These are phyloP conservation scores for Poecile montanus DNA, from an alignment of 2,797 vertebrate species.

Conservation along the genomic window DNA sequence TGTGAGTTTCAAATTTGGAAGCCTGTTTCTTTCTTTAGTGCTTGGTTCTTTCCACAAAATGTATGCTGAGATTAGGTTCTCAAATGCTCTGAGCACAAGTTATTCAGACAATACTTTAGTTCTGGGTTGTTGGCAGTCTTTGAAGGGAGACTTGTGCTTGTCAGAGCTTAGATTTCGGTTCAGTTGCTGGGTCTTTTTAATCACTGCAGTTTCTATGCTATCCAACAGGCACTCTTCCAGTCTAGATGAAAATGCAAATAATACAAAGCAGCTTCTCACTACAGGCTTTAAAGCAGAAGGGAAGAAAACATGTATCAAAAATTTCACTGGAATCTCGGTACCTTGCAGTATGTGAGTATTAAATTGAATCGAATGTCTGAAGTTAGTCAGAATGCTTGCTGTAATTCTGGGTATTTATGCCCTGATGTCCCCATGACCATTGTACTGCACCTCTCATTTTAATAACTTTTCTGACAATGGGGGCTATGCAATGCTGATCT, in stretches of 20 bases:
- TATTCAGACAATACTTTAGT: conserved; percentile 39
- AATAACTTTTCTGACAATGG: conserved; percentile 7
- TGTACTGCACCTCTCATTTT: conserved; percentile 4
- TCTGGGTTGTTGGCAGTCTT: conserved; percentile 27
- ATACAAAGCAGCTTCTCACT: conserved; percentile 39
- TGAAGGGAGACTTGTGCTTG: conserved; percentile 46
- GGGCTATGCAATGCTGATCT: background rate
- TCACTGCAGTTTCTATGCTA: conserved; percentile 10
- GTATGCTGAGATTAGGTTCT: conserved; percentile 15
- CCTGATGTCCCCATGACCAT: background rate
- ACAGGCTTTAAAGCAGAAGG: background rate
- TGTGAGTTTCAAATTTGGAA: background rate
- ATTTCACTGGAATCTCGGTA: background rate
- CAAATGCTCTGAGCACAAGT: background rate
- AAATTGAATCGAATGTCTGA: background rate
- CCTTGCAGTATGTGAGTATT: background rate
- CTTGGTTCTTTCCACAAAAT: background rate
- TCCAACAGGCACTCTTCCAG: conserved; percentile 34
- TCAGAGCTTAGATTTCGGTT: conserved; percentile 39
- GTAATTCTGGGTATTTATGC: background rate
- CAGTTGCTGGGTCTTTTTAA: conserved; percentile 38
- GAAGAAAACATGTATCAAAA: background rate
- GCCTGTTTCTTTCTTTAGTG: background rate
- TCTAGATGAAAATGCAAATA: conserved; percentile 56
- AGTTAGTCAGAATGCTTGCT: conserved; percentile 12